Evolutionary conservation across 2,888 invertebrate genomes (phyloP).

Genomic region (Cephus spinipes): DNA sequence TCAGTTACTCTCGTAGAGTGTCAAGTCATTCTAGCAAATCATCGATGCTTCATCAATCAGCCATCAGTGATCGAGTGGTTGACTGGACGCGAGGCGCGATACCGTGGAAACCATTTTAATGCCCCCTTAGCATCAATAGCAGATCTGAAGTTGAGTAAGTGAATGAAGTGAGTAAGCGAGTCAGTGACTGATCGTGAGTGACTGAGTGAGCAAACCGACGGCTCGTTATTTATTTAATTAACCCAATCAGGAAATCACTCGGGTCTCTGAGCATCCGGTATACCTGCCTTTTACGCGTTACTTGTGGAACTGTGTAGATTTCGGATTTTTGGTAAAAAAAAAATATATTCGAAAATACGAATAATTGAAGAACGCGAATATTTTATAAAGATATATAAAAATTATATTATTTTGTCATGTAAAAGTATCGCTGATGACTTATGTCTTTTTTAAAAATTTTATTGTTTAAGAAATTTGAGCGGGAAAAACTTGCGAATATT

Average conservation of each 20-base stretch:
- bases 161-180: slow-evolving; percentile 9
- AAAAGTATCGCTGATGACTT: not conserved
- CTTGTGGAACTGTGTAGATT: not conserved
- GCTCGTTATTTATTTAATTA: slow-evolving; percentile 29
- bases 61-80: slow-evolving; percentile 10
- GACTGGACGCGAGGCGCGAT: slow-evolving; percentile 9
- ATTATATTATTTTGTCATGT: too few species aligned
- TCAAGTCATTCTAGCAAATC: slow-evolving; percentile 1
- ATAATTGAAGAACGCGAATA: not conserved
- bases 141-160: not conserved
- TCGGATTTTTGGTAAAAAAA: not conserved
- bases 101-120: slow-evolving; percentile 12
- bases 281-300: not conserved
- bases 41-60: slow-evolving; percentile 9
- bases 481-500: not conserved
- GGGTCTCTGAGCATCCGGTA: not conserved
- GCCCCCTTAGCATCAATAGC: slow-evolving; percentile 1
- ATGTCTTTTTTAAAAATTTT: not conserved
- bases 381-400: too few species aligned
- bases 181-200: slow-evolving; percentile 17
- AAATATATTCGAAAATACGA: not conserved
- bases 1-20: not conserved
- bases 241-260: slow-evolving; percentile 17
- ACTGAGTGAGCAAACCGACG: slow-evolving; percentile 9
- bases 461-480: not conserved